Base-by-base conservation (phyloP, 2,113 vertebrate species). In the Rhea pennata region DNA sequence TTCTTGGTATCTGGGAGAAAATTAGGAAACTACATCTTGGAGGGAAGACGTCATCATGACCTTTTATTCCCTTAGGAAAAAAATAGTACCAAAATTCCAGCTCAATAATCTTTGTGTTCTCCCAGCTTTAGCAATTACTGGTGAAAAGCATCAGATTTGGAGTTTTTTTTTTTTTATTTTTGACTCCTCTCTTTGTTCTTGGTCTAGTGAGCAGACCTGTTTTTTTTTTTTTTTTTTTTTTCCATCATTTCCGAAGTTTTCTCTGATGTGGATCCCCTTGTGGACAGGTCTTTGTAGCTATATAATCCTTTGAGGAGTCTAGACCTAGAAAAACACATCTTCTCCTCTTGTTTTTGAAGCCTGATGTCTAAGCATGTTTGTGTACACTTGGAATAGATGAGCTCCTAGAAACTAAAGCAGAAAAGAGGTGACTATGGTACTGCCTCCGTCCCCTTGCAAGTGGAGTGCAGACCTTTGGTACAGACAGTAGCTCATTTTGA, bases 71-170 rank as follows among this genome's bases (percentile, higher is more conserved):
- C 93, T 89, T 84, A 53, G 39, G 75, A 95, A 97, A 94, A 42
- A 95, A 61, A 81, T 94, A 71, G 86, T 95, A 85, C 91, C 58
- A 26, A 56, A 96, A 97, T 97, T 92, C 95, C 95, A 96, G 84
- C 82, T 94, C 95, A 91, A 72, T 97, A 96, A 98, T 95, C 97
- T 97, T 97, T 98, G 90, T 96, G 85, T 97, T 95, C 59, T 95
- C 58, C 80, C 71, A 75, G 78, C 79, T 88, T 76, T 90, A 92
- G 86, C 64, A 29, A 50, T 87, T 77, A 84, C 40, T 27, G 72
- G 71, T 78, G 93, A 92, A 94, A 96, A 93, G 27, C 61, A 31
- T 61, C 69, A 69, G 12, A 12, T 81, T 76, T 72, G 26, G 11
- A 26, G 23, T 14, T 76, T 95, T 95, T 86, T 65, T 86, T 65